Percentiles rank a stretch among this genome's conserved stretches.
phyloP scores from a whole-genome alignment of 2,113 vertebrate species.

The Paramisgurnus dabryanus region DNA sequence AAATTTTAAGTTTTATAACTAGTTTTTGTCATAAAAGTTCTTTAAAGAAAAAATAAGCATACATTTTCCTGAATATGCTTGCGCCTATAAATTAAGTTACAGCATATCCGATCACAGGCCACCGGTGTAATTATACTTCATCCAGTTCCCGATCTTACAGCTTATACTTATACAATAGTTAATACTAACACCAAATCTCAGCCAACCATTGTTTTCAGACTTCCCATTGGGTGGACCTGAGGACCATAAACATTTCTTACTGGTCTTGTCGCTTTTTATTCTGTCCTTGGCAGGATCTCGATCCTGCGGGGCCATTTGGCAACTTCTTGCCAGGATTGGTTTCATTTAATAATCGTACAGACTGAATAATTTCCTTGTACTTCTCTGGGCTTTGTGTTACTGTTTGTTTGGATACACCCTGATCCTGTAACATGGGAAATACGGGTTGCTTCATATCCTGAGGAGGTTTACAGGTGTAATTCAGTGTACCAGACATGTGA shows the following conservation, averaged over 20 bases:
- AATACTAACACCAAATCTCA: conserved; percentile 26
- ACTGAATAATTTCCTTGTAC: conserved; percentile 37
- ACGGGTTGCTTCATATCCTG: conserved; percentile 31
- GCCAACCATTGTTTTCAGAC: conserved; percentile 47
- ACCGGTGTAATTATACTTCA: conserved; percentile 6
- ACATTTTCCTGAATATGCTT: not conserved
- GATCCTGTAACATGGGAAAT: conserved; percentile 50
- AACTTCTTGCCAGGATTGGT: conserved; percentile 35
- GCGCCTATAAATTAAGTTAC: not conserved
- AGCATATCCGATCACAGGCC: not conserved
- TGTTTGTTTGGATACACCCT: conserved; percentile 22
- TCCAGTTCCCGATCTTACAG: conserved; percentile 34
- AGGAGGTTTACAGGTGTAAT: conserved; percentile 11
- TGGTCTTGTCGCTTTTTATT: conserved; percentile 12
- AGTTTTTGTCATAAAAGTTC: no score
- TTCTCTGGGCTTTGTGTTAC: conserved; percentile 29
- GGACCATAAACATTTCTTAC: conserved; percentile 22
- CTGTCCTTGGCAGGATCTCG: conserved; percentile 41
- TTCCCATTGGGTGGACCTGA: conserved; percentile 16
- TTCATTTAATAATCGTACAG: conserved; percentile 41
- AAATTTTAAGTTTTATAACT: no score
- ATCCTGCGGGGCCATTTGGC: conserved; percentile 38
- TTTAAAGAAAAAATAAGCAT: no score
- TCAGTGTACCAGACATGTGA: not conserved
- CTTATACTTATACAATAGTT: conserved; percentile 19